Conservation (phyloP, 2,797 vertebrate species). For the Nasua narica region DNA sequence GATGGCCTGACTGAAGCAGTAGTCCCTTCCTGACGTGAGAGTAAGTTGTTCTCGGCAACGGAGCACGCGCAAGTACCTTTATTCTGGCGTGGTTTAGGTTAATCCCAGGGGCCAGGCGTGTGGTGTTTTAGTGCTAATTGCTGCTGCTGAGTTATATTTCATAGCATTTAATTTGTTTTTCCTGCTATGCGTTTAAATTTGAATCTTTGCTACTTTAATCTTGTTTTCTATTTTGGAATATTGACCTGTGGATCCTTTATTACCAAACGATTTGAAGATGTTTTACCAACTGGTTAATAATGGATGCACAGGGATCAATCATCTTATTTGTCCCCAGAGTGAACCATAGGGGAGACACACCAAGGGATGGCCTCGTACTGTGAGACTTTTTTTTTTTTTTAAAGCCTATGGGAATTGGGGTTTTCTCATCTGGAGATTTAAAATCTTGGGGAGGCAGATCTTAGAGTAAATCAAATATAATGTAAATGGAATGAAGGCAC, state of each 20-base stretch:
- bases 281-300: background rate
- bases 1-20: background rate
- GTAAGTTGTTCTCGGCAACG: background rate
- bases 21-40: background rate
- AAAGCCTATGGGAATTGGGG: background rate
- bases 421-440: background rate
- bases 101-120: background rate
- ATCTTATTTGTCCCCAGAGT: background rate
- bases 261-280: background rate
- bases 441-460: background rate
- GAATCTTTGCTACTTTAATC: constrained; percentile 4
- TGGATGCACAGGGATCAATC: background rate
- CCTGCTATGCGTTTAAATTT: background rate
- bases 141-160: background rate
- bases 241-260: background rate
- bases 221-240: constrained; percentile 33
- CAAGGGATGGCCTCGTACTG: background rate
- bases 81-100: background rate
- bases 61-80: background rate
- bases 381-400: background rate
- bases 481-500: background rate
- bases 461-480: background rate
- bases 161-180: background rate
- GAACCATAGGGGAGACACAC: background rate
- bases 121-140: background rate